Evolutionary conservation across 2,888 invertebrate species (phyloP), one percentile per base, ranked within the genome.

Genomic region (Diaperis boleti): DNA sequence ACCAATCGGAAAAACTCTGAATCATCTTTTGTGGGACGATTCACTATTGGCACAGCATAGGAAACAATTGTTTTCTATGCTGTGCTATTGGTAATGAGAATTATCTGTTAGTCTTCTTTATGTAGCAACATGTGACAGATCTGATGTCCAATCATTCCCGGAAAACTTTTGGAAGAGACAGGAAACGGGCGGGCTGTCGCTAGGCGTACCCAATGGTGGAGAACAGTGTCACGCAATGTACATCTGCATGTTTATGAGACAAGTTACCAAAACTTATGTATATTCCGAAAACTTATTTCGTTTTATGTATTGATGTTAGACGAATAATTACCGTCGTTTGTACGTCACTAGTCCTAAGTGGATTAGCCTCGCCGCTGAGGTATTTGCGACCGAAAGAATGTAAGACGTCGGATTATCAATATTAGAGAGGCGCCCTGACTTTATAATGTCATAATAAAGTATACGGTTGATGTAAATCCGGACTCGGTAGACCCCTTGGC

Each of bases 201-300:
- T 29, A 57, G 59, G 59, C 59, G 49, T 39, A 4, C 29, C 50
- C 14, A 5, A 49, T 50, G 42, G 57, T 8, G 14, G 42, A 49
- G 39, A 59, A 39, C 42, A 50, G 49, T 29, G 33, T 33, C 50
- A 55, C 55, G 49, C 67, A 61, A 67, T 64, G 66, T 62, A 67
- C 68, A 68, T 66, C 71, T 68, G 63, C 69, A 67, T 66, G 64
- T 68, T 71, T 68, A 69, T 69, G 64, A 67, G 71, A 65, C 68
- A 67, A 71, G 62, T 68, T 66, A 54, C 29, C 57, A 60, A 69
- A 68, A 62, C 62, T 67, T 66, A 70, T 69, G 66, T 68, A 68
- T 68, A 66, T 68, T 63, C 62, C 26, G 60, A 62, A 62, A 64
- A 65, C 47, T 47, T 57, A 35, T 59, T 47, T 35, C 13, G 17